Evolutionary conservation across 1,140 invertebrate genomes (phyloP), one percentile per base, ranked within the genome.

Genomic region (Drosophila melanica): DNA sequence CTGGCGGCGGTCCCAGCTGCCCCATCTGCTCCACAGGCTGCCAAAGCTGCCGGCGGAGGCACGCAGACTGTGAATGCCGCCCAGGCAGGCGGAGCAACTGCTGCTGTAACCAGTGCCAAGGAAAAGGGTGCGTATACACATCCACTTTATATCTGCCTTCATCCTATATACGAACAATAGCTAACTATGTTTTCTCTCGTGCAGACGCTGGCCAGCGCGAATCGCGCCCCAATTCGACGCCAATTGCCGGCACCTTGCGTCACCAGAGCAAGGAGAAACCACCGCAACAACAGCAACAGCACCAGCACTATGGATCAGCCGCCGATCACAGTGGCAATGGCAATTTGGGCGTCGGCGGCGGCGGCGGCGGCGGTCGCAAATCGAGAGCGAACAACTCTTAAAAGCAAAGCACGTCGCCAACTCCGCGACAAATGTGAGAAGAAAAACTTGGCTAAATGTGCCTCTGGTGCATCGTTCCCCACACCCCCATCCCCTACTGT

Each of bases 231-330:
- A 87, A 82, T 79, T 62, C 60, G 16, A 60, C 60, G 11, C 51
- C 45, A 33, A 62, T 70, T 50, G 68, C 82, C 57, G 54, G 78
- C 48, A 41, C 59, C n/a, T 39, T 64, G 75, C 82, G 84, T 42
- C 84, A 77, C 3, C 84, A 79, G 41, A 87, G 82, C 76, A 87
- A 87, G 58, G 82, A 87, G 62, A 87, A 86, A 41, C 81, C 72
- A 16, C 10, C 35, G 35, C 77, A 62, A 42, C 78, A 80, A 6
- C 77, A 75, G 14, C 65, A 60, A 7, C 75, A 79, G 18, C 78
- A 76, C 14, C 78, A 72, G 41, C 65, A 84, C 44, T 87, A 81
- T 27, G 64, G 75, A 71, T 69, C 81, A 54, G 35, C 42, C 12
- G 20, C 71, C 54, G 81, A 85, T 64, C 81, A 89, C 63, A 81